Evolutionary conservation across 2,797 vertebrate genomes (phyloP).

Genomic region (Emydoidea blandingii): DNA sequence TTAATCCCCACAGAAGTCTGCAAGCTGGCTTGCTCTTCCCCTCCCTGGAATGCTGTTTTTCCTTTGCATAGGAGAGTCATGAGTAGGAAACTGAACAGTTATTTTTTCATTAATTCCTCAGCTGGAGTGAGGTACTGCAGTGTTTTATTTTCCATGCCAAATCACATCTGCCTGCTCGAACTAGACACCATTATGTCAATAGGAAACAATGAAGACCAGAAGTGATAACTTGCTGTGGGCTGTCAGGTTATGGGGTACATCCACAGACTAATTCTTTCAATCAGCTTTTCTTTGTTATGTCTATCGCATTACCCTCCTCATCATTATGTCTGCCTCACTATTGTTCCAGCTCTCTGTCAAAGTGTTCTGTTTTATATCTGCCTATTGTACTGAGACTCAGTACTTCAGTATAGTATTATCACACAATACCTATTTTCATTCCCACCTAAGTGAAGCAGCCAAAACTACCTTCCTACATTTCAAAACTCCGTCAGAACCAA

Average conservation of each 20-base stretch:
- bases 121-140: not conserved
- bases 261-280: not conserved
- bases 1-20: not conserved
- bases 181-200: not conserved
- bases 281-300: not conserved
- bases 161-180: not conserved
- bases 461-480: not conserved
- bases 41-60: not conserved
- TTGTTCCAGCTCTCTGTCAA: not conserved
- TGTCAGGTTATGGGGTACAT: not conserved
- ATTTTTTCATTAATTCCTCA: slow-evolving; percentile 8
- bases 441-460: not conserved
- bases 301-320: not conserved
- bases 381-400: not conserved
- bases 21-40: not conserved
- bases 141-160: slow-evolving; percentile 6
- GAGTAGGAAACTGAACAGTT: not conserved
- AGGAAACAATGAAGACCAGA: not conserved
- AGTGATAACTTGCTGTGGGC: not conserved
- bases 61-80: not conserved
- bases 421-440: not conserved
- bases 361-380: not conserved
- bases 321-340: not conserved
- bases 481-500: not conserved
- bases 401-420: not conserved